phyloP scores from a whole-genome alignment of 1,140 invertebrate species.

The Drosophila lacteicornis region DNA sequence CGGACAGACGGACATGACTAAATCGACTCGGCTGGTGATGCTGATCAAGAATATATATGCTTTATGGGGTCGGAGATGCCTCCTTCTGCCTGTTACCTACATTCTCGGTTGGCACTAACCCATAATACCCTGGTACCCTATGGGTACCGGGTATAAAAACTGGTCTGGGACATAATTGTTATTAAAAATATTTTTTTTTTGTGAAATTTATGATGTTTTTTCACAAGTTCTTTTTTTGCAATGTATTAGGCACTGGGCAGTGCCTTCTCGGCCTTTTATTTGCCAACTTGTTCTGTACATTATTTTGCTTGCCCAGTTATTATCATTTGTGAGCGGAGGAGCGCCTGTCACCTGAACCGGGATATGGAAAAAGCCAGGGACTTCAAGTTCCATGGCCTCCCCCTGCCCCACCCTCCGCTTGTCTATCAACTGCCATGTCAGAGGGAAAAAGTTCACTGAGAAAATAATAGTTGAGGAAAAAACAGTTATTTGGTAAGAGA shows the following conservation, averaged over 20 bases:
- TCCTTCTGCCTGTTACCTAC: no score
- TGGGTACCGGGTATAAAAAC: no score
- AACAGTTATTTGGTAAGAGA: not conserved
- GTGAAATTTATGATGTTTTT: no score
- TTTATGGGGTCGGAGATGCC: no score
- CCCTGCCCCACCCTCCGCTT: constrained; percentile 8
- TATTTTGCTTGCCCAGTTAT: constrained; percentile 31
- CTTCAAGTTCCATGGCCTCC: not conserved
- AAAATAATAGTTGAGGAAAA: not conserved
- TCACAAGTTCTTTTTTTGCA: not conserved
- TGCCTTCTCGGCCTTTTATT: constrained; percentile 3
- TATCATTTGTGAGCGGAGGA: constrained; percentile 19
- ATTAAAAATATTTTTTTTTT: no score
- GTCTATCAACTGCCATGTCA: constrained; percentile 60
- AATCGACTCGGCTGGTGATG: no score
- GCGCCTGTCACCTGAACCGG: constrained; percentile 41
- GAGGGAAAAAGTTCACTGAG: constrained; percentile 3
- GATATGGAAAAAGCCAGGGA: constrained; percentile 9
- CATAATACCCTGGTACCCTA: no score
- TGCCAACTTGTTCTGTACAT: constrained; percentile 14
- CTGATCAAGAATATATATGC: no score
- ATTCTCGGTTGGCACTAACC: no score
- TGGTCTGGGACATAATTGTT: no score
- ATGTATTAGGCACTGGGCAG: not conserved
- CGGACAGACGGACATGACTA: no score